phyloP scores from a whole-genome alignment of 2,888 invertebrate species.

The Arenicola marina region DNA sequence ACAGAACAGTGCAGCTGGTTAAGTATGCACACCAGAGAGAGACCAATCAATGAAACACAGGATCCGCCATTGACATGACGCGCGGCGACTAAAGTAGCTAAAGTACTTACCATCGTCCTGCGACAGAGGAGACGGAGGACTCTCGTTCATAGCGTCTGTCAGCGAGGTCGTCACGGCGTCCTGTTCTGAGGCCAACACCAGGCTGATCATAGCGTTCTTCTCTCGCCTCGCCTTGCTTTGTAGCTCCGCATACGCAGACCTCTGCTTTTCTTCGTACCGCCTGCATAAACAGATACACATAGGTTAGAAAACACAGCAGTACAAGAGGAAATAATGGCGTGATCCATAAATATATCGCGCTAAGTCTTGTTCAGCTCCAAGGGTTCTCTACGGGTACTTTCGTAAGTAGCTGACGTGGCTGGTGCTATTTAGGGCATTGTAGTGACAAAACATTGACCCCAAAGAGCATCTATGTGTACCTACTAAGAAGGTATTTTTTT shows the following conservation, averaged over 20 bases:
- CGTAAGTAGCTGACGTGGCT: neutral
- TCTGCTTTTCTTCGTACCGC: slow-evolving; percentile 60
- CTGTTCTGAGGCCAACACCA: slow-evolving; percentile 11
- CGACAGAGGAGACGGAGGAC: slow-evolving; percentile 6
- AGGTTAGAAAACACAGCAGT: neutral
- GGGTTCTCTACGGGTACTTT: neutral
- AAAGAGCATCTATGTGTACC: no score
- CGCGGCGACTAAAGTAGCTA: no score
- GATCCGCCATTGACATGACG: no score
- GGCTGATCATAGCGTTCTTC: slow-evolving; percentile 59
- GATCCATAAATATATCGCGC: no score
- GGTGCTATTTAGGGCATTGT: neutral
- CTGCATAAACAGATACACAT: slow-evolving; percentile 59
- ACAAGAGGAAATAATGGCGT: neutral
- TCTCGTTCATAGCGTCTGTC: slow-evolving; percentile 8
- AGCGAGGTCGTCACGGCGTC: slow-evolving; percentile 28
- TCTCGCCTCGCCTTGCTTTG: slow-evolving; percentile 66
- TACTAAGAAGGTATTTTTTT: neutral
- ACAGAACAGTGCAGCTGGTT: no score
- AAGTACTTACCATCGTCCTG: no score
- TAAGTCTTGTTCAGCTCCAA: no score
- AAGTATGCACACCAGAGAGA: no score
- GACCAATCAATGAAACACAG: no score
- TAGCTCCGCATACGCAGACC: slow-evolving; percentile 75
- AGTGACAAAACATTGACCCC: neutral